phyloP scores from a whole-genome alignment of 2,888 invertebrate genomes.

The Lithodes maja region DNA sequence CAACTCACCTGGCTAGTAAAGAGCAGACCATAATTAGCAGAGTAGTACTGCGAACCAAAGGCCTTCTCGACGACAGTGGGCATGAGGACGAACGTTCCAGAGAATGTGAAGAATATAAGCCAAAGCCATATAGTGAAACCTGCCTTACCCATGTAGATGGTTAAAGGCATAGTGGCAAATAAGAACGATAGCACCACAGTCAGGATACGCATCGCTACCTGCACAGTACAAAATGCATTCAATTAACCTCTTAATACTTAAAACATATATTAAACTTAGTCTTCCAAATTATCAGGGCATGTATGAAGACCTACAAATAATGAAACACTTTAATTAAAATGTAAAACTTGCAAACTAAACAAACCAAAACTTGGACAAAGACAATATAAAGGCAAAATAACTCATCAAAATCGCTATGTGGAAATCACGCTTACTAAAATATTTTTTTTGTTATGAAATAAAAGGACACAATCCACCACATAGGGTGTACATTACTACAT shows the following conservation, averaged over 20 bases:
- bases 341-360: no score
- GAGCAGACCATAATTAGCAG: constrained; percentile 70
- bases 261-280: no score
- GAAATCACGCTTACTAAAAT: no score
- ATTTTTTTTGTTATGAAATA: no score
- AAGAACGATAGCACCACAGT: constrained; percentile 65
- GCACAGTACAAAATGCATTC: constrained; percentile 69
- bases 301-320: no score
- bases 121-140: constrained; percentile 74
- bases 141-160: constrained; percentile 72
- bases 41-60: constrained; percentile 74
- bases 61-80: constrained; percentile 74
- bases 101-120: constrained; percentile 73
- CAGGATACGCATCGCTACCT: constrained; percentile 72
- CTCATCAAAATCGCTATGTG: no score
- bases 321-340: no score
- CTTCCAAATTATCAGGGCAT: no score
- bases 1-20: constrained; percentile 69
- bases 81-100: constrained; percentile 74
- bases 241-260: background rate
- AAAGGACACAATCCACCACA: no score
- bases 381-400: no score
- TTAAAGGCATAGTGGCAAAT: constrained; percentile 72
- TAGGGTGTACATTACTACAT: no score
- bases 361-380: no score